Conservation (phyloP, 2,888 invertebrate genomes). For the Synanthedon myopaeformis region DNA sequence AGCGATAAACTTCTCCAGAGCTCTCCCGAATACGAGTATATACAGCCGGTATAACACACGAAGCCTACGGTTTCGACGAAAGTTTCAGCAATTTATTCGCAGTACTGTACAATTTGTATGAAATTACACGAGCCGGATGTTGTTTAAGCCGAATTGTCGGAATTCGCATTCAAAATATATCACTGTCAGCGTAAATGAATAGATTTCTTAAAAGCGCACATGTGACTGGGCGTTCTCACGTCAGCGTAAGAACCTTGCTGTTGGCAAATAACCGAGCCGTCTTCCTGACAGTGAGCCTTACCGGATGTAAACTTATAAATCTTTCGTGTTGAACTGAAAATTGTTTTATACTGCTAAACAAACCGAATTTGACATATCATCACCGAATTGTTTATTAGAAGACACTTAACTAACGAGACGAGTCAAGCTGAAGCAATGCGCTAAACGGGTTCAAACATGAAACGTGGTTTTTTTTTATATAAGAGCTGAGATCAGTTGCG, state of each 20-base stretch:
- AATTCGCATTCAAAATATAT: background rate
- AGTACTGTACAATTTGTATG: background rate
- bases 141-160: background rate
- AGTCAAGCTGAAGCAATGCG: no score
- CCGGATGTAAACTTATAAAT: background rate
- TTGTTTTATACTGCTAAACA: no score
- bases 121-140: background rate
- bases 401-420: no score
- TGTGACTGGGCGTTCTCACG: background rate
- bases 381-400: no score
- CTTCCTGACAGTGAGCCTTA: background rate
- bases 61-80: background rate
- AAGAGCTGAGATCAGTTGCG: no score
- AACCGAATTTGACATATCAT: no score
- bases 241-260: background rate
- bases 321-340: background rate
- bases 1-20: background rate
- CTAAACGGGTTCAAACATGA: no score
- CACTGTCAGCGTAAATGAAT: background rate
- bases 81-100: background rate
- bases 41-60: background rate
- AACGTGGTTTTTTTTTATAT: no score
- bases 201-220: background rate
- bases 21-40: background rate
- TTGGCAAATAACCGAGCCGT: background rate